These are phyloP conservation scores for Melanargia galathea DNA, from an alignment of 2,888 invertebrate genomes.

Conservation along the genomic window DNA sequence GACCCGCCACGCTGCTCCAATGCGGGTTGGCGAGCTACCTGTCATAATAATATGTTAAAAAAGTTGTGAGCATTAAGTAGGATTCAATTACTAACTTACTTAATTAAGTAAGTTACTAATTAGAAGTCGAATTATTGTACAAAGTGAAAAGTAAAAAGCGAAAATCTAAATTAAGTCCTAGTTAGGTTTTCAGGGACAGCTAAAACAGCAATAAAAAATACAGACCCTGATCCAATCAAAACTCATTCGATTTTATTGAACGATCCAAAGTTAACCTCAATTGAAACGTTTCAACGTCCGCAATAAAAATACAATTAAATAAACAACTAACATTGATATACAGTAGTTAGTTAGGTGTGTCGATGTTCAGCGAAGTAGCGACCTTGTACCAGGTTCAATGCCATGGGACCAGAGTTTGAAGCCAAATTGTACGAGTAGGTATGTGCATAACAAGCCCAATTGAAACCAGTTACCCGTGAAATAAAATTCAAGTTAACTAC, in stretches of 20 bases:
- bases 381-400: constrained; percentile 37
- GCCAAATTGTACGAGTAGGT: background rate
- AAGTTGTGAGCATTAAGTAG: too few relatives aligned
- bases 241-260: constrained; percentile 15
- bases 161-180: too few relatives aligned
- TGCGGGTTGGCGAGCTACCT: too few relatives aligned
- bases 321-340: constrained; percentile 5
- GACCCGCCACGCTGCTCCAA: too few relatives aligned
- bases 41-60: too few relatives aligned
- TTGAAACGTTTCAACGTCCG: constrained; percentile 20
- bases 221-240: constrained; percentile 5
- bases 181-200: background rate
- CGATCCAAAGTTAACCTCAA: constrained; percentile 14
- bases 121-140: background rate
- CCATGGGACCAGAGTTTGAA: constrained; percentile 21
- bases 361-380: constrained; percentile 11
- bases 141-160: background rate
- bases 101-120: too few relatives aligned
- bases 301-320: constrained; percentile 27
- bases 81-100: too few relatives aligned
- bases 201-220: background rate
- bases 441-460: constrained; percentile 20
- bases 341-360: background rate
- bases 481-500: constrained; percentile 20
- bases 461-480: constrained; percentile 36